These are phyloP conservation scores for Pomacea maculata DNA, from an alignment of 1,140 invertebrate species.

Conservation along the genomic window DNA sequence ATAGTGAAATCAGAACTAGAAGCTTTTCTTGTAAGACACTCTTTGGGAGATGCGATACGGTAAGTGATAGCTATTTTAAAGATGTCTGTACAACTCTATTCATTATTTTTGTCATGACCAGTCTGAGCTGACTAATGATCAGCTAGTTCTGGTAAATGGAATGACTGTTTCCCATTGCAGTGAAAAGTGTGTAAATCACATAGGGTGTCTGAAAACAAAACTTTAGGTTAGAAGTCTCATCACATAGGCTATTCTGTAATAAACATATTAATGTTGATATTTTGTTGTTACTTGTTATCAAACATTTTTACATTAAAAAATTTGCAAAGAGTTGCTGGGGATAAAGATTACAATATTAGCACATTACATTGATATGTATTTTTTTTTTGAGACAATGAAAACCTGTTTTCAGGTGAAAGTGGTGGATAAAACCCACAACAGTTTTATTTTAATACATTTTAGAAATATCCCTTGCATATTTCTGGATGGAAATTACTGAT, in stretches of 20 bases:
- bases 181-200: background rate
- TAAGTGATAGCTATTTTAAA: background rate
- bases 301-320: background rate
- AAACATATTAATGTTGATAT: background rate
- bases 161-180: background rate
- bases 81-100: background rate
- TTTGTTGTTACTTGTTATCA: background rate
- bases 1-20: slow-evolving; percentile 11
- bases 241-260: background rate
- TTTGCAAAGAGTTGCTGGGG: too few species aligned
- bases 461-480: too few species aligned
- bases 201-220: background rate
- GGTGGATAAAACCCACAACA: too few species aligned
- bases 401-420: too few species aligned
- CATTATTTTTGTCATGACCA: background rate
- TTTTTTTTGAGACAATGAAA: background rate
- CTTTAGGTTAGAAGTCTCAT: background rate
- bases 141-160: background rate
- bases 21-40: slow-evolving; percentile 1
- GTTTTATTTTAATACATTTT: too few species aligned
- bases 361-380: background rate
- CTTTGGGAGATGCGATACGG: slow-evolving; percentile 12
- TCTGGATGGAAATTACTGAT: too few species aligned
- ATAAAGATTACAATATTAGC: background rate
- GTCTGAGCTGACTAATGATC: too few species aligned